Evolutionary conservation across 2,113 vertebrate species (phyloP).

Genomic region (Cephalopholis sonnerati): DNA sequence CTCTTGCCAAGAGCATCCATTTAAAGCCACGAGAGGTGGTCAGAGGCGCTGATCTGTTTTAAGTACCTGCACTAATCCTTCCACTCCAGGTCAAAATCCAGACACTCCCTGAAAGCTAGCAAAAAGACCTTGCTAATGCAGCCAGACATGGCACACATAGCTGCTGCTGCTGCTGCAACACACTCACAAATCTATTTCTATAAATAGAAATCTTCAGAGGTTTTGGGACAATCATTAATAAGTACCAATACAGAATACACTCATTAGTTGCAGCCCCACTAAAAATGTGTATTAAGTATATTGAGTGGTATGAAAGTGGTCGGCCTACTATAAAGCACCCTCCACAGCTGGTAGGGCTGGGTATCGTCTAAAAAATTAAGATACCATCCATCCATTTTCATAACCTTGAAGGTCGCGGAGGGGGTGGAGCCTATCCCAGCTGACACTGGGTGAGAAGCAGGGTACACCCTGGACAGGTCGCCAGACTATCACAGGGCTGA

Average conservation of each 20-base stretch:
- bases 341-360: not conserved
- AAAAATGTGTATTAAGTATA: not conserved
- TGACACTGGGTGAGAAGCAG: too few relatives aligned
- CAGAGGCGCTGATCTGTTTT: constrained; percentile 40
- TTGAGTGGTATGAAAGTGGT: not conserved
- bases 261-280: not conserved
- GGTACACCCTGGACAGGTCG: too few relatives aligned
- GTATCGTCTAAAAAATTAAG: too few relatives aligned
- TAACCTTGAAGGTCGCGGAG: too few relatives aligned
- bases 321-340: constrained; percentile 4
- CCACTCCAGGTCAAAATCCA: constrained; percentile 54
- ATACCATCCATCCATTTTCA: too few relatives aligned
- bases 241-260: not conserved
- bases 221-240: not conserved
- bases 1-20: constrained; percentile 28
- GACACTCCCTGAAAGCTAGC: constrained; percentile 41
- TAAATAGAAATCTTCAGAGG: constrained; percentile 27
- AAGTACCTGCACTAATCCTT: constrained; percentile 64
- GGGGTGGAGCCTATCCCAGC: too few relatives aligned
- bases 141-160: constrained; percentile 26
- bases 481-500: too few relatives aligned
- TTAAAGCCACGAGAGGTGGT: constrained; percentile 42
- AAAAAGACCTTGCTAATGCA: constrained; percentile 34
- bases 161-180: constrained; percentile 3
- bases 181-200: constrained; percentile 36